Evolutionary conservation across 2,797 vertebrate genomes (phyloP).

Genomic region (Dermochelys coriacea): DNA sequence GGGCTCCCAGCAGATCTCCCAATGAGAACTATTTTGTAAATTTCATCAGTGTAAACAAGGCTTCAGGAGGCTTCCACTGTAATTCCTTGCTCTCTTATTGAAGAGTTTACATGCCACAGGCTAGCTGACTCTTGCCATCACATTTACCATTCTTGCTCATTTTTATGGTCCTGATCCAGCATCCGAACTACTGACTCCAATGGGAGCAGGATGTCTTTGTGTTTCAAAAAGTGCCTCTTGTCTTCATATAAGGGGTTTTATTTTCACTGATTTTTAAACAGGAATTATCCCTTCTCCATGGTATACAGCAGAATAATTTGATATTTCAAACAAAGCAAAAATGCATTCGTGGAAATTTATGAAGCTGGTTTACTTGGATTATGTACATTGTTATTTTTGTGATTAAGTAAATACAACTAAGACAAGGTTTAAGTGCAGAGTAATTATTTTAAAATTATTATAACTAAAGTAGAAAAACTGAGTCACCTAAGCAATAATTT

Average conservation of each 20-base stretch:
- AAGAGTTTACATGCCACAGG: background rate
- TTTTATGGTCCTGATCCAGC: background rate
- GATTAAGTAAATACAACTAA: slow-evolving; percentile 34
- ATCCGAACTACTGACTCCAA: background rate
- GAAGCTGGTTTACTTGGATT: background rate
- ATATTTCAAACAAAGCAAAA: background rate
- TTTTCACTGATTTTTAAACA: background rate
- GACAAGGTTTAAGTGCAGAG: background rate
- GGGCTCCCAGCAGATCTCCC: background rate
- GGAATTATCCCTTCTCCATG: background rate
- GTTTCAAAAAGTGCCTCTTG: background rate
- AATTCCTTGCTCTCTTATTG: background rate
- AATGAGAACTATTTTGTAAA: background rate
- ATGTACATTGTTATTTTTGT: background rate
- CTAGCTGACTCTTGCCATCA: background rate
- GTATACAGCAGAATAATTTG: background rate
- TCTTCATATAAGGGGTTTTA: background rate
- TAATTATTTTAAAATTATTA: slow-evolving; percentile 12
- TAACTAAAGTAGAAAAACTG: slow-evolving; percentile 2
- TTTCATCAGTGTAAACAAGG: background rate
- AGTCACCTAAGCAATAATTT: background rate
- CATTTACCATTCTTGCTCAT: background rate
- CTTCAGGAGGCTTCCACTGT: background rate
- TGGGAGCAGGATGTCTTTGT: background rate
- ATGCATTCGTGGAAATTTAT: background rate